Evolutionary conservation across 2,113 vertebrate genomes (phyloP), one percentile per base, ranked within the genome.

Genomic region (Pitta sordida): DNA sequence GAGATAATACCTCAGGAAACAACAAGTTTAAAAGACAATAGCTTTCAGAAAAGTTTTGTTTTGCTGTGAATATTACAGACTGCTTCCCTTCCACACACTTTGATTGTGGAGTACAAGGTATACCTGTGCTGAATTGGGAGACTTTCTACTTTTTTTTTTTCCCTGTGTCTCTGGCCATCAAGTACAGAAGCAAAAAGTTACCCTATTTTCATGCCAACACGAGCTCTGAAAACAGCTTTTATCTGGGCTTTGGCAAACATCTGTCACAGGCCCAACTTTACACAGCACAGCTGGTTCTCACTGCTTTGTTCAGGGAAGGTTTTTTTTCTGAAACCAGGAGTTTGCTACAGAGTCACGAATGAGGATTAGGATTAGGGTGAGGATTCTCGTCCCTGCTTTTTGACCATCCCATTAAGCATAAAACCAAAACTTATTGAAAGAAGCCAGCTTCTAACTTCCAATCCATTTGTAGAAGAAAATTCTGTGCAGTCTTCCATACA

Each of bases 51-150:
- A 74, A 55, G 29, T 34, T n/a, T 60, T 60, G 7, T 13, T 86
- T 59, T 91, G 22, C 37, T 82, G 48, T 39, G 34, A 58, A 7
- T 15, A 22, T 59, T 21, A 63, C 21, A 75, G 23, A 41, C 22
- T 22, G 36, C 7, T 46, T 74, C 14, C 30, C 20, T 23, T 80
- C 32, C 41, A 62, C 4, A 0, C 30, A 6, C 5, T n/a, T 51
- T 81, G 34, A 49, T 1, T 6, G 32, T 9, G 2, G 37, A 48
- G 36, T 87, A 44, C 26, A 83, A 83, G 13, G 19, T 36, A 26
- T 3, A 51, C 1, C 4, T 39, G 7, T 37, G 12, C 8, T 86
- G 67, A 59, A 32, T 24, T 0, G 1, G 44, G 7, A 53, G 4
- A 4, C 15, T 10, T 53, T 32, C 52, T 81, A 5, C 13, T 21